Evolutionary conservation across 2,888 invertebrate species (phyloP).

Genomic region (Papilio protenor): DNA sequence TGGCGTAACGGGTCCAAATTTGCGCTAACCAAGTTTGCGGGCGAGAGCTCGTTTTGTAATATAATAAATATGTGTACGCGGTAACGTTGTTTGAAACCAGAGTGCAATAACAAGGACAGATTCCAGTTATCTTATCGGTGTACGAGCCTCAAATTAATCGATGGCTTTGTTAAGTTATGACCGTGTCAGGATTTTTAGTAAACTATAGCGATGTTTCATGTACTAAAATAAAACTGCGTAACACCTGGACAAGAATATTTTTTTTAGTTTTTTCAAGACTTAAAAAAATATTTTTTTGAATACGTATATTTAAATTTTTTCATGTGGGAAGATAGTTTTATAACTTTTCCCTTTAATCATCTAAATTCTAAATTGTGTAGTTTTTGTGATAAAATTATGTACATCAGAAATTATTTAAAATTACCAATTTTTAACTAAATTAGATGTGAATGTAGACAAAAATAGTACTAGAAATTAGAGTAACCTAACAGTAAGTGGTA

Average conservation of each 20-base stretch:
- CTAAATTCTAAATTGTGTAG: too few relatives aligned
- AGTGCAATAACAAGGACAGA: conserved; percentile 48
- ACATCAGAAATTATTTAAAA: too few relatives aligned
- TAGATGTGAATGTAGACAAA: neutral
- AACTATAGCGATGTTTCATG: neutral
- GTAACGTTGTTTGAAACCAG: conserved; percentile 9
- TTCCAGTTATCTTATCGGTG: conserved; percentile 53
- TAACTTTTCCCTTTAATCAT: too few relatives aligned
- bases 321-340: too few relatives aligned
- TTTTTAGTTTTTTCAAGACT: too few relatives aligned
- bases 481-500: neutral
- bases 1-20: too few relatives aligned
- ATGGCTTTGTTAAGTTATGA: conserved; percentile 47
- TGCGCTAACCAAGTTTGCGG: too few relatives aligned
- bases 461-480: neutral
- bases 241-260: too few relatives aligned
- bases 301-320: too few relatives aligned
- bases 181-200: conserved; percentile 44
- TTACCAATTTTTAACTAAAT: neutral
- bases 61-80: neutral
- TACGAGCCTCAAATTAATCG: conserved; percentile 52
- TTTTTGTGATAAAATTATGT: too few relatives aligned
- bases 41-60: too few relatives aligned
- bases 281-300: too few relatives aligned
- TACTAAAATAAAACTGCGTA: neutral